Base-by-base conservation (phyloP, 2,113 vertebrate species). In the Cinclus cinclus region DNA sequence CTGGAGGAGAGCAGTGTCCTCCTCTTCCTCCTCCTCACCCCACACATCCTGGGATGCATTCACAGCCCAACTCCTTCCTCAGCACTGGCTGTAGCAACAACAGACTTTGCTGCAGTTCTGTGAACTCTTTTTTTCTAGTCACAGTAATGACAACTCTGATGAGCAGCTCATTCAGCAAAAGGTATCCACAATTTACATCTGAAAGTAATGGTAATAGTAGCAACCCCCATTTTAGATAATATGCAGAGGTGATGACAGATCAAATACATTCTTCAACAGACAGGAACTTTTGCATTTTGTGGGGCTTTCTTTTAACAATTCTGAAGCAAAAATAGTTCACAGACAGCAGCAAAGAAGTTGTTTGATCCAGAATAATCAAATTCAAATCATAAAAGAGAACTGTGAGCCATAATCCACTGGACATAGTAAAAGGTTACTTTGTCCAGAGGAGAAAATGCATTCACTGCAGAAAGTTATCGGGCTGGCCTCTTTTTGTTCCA, bases 381-480 rank as follows among this genome's bases (percentile, higher is more conserved):
- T 71, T 64, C 50, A 76, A 80, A 59, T 80, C 89, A 62, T 47
- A 83, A 90, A 75, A 86, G 55, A 83, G 47, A 87, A 74, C 16
- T 70, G 73, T 41, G 56, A 94, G 60, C 80, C 44, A 20, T 74
- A 77, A 80, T 53, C 37, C 85, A 92, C 76, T 89, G 6, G 0
- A 49, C 84, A 90, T 25, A 56, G 52, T 83, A 87, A 93, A 84
- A 96, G 53, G 83, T 86, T 95, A 89, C 74, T 76, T 87, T 96
- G 86, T 90, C 64, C 53, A 68, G 68, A 81, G 58, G 56, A 90
- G 56, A 95, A 94, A 96, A 83, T 87, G 88, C 85, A 91, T 86
- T 91, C 82, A 67, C 89, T 95, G 95, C 90, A 93, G 58, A 94
- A 96, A 96, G 74, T 95, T 94, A 95, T 44, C 27, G 9, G 75